Evolutionary conservation across 2,113 vertebrate genomes (phyloP), one percentile per base, ranked within the genome.

Genomic region (Engystomops pustulosus): DNA sequence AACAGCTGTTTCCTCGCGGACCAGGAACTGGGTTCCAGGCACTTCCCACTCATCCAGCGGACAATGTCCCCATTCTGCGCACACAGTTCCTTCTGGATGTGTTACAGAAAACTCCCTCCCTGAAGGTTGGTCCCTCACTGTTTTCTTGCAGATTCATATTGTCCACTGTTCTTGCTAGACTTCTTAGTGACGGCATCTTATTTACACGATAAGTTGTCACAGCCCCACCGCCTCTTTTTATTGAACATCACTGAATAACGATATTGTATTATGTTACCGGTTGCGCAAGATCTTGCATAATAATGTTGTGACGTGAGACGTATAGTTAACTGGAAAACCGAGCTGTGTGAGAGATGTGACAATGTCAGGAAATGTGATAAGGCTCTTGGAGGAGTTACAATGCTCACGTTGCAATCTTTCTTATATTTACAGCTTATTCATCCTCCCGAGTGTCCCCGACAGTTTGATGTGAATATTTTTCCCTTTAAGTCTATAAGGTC

Each of bases 81-180:
- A 93, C 97, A 7, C 98, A 99, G 89, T 97, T 99, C 86, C 95
- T 99, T 60, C 98, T 99, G 20, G 97, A 99, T 4, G 87, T 99
- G 86, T 88, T 99, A 68, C 98, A 99, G 93, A 99, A 98, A 88
- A 97, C 97, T 0, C 74, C 95, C 67, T 97, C 97, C 0, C 93
- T 99, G 20, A 99, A 98, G 95, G 97, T 98, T 36, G 2, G 15
- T 36, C 10, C 32, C 15, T 34, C 58, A 14, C 27, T 17, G 7
- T 17, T 30, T 62, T 0, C 23, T n/a, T n/a, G n/a, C 55, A 12
- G 25, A 27, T 60, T 25, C 55, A 27, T 10, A 12, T 27, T 27
- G 2, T 6, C 18, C 47, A 49, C 47, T 6, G 38, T 41, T 9
- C 25, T 25, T 3, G 25, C 10, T 3, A 11, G 1, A n/a, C 25